These are phyloP conservation scores for Meandrina meandrites DNA, from an alignment of 92 coral and sea anemone species.

Conservation along the genomic window DNA sequence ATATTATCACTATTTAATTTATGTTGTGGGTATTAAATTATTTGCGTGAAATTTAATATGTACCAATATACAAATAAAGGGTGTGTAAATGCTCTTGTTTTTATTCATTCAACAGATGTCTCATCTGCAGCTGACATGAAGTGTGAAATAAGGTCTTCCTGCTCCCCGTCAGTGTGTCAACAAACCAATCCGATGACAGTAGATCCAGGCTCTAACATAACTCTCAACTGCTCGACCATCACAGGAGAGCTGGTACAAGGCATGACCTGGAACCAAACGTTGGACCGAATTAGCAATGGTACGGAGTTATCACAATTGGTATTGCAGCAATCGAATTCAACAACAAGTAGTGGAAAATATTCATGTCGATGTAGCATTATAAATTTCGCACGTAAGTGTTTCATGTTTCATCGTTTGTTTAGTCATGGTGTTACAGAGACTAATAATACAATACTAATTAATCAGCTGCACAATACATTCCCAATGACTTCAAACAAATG, in stretches of 20 bases:
- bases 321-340: background rate
- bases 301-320: background rate
- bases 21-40: too few relatives aligned
- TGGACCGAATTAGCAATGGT: too few relatives aligned
- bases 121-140: background rate
- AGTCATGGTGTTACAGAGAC: background rate
- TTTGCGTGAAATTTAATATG: too few relatives aligned
- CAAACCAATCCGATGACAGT: background rate
- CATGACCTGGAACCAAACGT: slow-evolving; percentile 5
- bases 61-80: too few relatives aligned
- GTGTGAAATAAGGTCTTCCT: slow-evolving; percentile 14
- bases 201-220: background rate
- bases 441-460: background rate
- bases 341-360: background rate
- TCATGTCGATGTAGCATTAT: background rate
- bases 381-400: slow-evolving; percentile 11
- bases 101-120: background rate
- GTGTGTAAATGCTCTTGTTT: background rate
- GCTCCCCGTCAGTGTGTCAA: slow-evolving; percentile 1
- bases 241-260: background rate
- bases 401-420: background rate
- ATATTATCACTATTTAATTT: too few relatives aligned
- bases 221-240: slow-evolving; percentile 10
- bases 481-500: too few relatives aligned
- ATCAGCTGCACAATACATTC: background rate